Percentiles rank a stretch among this genome's conserved stretches.
phyloP scores from a whole-genome alignment of 2,113 vertebrate species.

The Ceyx margarethae region DNA sequence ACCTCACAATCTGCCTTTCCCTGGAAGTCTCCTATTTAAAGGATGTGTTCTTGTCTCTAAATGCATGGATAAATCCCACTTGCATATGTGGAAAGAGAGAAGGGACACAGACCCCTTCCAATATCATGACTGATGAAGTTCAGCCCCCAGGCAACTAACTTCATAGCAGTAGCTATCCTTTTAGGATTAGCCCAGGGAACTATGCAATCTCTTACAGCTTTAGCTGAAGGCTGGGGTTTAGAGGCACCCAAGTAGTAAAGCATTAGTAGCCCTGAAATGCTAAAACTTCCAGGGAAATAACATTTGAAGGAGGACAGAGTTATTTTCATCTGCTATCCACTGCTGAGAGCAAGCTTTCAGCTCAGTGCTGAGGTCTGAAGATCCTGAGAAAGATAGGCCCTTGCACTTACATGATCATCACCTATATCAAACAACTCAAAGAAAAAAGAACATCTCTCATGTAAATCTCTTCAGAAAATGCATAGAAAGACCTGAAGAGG shows the following conservation, averaged over 20 bases:
- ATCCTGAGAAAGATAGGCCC: constrained; percentile 40
- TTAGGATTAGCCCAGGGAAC: neutral
- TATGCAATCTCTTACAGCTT: neutral
- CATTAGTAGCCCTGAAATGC: neutral
- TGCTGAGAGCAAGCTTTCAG: constrained; percentile 39
- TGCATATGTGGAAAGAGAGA: neutral
- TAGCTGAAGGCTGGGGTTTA: neutral
- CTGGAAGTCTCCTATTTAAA: neutral
- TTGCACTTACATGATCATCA: constrained; percentile 48
- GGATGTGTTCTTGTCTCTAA: neutral
- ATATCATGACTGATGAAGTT: neutral
- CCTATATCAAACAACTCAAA: constrained; percentile 45
- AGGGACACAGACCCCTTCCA: neutral
- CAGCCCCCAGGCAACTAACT: neutral
- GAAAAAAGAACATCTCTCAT: constrained; percentile 47
- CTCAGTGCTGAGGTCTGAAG: neutral
- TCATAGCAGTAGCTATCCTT: neutral
- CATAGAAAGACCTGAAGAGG: constrained; percentile 45
- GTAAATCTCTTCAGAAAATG: constrained; percentile 58
- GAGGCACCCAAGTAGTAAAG: constrained; percentile 11
- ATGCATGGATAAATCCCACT: neutral
- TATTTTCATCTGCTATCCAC: constrained; percentile 24
- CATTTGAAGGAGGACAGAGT: constrained; percentile 29
- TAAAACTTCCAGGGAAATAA: constrained; percentile 15
- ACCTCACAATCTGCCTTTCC: neutral